Base-by-base conservation (phyloP, 2,113 vertebrate genomes). In the Okapia johnstoni region DNA sequence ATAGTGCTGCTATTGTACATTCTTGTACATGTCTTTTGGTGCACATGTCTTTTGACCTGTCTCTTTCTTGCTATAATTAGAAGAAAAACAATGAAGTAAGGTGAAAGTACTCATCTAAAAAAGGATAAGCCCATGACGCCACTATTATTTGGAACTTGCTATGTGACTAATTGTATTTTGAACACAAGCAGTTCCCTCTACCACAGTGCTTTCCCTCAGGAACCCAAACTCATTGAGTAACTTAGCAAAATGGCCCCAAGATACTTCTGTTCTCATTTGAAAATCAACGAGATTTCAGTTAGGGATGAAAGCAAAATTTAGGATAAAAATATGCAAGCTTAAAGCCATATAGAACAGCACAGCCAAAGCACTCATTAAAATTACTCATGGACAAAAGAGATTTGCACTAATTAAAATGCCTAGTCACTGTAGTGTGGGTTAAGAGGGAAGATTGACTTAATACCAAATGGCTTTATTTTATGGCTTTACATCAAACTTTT, bases 391-490 rank as follows among this genome's bases (percentile, higher is more conserved):
- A 97, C 96, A 98, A 95, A 97, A 97, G 90, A 97, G 97, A 97
- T 97, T 96, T 95, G 77, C 94, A 95, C 90, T 98, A 94, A 98
- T 97, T 98, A 98, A 98, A 98, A 98, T 98, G 90, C 97, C 95
- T 97, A 81, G 81, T 98, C 95, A 96, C 96, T 95, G 46, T 86
- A 98, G 76, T 96, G 54, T 94, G n/a, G 97, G 94, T 96, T 97
- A 96, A 98, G 81, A 92, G 57, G 17, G 54, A 94, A 93, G 57
- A 95, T 88, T 94, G 88, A 96, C 98, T 97, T 96, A 81, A 33
- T 77, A 98, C 46, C 94, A 92, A 98, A 98, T 93, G 96, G 40
- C 66, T 93, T 98, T 52, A 43, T 98, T 97, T 98, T 97, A 58
- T 97, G 57, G 93, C 93, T 97, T 98, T 98, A 93, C 93, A 43